These are phyloP conservation scores for Frankliniella intonsa DNA, from an alignment of 2,888 invertebrate genomes.

Conservation along the genomic window DNA sequence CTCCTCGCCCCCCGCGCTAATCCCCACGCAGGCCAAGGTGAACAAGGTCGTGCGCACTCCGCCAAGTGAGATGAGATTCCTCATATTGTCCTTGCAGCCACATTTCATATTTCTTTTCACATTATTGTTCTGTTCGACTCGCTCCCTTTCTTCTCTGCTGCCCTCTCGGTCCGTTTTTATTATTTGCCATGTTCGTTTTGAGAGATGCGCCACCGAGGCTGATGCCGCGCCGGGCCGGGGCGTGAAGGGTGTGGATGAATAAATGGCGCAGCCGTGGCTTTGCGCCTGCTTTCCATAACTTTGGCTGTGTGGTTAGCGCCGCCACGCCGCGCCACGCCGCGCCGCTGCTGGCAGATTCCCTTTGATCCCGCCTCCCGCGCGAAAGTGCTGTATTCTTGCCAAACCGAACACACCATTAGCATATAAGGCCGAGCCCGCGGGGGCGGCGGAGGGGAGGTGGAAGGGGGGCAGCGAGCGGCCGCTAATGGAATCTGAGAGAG, in stretches of 20 bases:
- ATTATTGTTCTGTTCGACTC: background rate
- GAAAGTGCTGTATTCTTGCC: constrained; percentile 24
- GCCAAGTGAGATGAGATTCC: too few species aligned
- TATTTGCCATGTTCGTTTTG: background rate
- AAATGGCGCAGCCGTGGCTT: background rate
- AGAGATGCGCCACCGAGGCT: background rate
- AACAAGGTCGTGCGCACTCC: background rate
- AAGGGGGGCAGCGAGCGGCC: background rate
- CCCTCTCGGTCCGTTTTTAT: background rate
- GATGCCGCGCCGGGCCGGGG: background rate
- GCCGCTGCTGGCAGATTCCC: background rate
- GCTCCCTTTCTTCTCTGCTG: background rate
- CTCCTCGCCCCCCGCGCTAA: background rate
- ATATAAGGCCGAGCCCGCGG: background rate
- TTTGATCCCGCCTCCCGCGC: constrained; percentile 16
- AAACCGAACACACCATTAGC: constrained; percentile 18
- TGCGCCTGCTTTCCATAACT: constrained; percentile 17
- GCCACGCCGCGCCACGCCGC: background rate
- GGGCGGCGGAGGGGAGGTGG: background rate
- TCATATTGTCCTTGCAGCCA: too few species aligned
- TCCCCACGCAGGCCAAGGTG: background rate
- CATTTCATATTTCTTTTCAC: too few species aligned
- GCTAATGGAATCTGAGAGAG: background rate
- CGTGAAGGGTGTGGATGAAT: background rate
- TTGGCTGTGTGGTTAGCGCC: constrained; percentile 1